Base-by-base conservation (phyloP, 2,888 invertebrate species). In the Diarsia rubi region DNA sequence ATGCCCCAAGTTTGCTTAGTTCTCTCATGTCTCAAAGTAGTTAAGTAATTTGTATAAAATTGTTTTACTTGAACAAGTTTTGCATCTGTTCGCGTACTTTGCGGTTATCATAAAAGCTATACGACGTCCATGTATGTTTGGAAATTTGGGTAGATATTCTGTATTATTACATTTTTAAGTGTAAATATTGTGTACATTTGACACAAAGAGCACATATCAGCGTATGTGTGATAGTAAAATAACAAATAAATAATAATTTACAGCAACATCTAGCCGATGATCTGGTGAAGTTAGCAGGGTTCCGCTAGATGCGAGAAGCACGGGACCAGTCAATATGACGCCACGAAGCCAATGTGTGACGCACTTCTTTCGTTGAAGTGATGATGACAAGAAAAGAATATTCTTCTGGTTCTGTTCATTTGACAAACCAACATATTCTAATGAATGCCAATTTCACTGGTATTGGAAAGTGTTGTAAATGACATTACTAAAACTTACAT, bases 1-100 rank as follows among this genome's bases (percentile, higher is more conserved):
- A 88, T 86, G 86, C 79, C 82, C 82, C 84, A 92, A 91, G 88
- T 91, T 92, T 84, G 84, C 88, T 82, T 85, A 86, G 88, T 89
- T 87, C 84, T 72, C 85, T 86, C 87, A 85, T 85, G 87, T 86
- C 59, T 88, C 79, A 86, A 82, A 87, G 77, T 88, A 86, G 84
- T 87, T 84, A 87, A 83, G 85, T 86, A 88, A 89, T 89, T 88
- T 87, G 81, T 79, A 81, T 83, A 84, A 85, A 86, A 85, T 83
- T 82, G 81, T 85, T 84, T 83, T 81, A 82, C 78, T 87, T 83
- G 57, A 77, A 71, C 71, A 79, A 81, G 73, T 85, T 82, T 75
- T 80, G 75, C 78, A 85, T 85, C 77, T 81, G 78, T 73, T 83
- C 24, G 37, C 8, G 69, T 68, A 79, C 74, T 72, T 66, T 79